These are phyloP conservation scores for Andrena dorsata DNA, from an alignment of 2,888 invertebrate species.

Conservation along the genomic window DNA sequence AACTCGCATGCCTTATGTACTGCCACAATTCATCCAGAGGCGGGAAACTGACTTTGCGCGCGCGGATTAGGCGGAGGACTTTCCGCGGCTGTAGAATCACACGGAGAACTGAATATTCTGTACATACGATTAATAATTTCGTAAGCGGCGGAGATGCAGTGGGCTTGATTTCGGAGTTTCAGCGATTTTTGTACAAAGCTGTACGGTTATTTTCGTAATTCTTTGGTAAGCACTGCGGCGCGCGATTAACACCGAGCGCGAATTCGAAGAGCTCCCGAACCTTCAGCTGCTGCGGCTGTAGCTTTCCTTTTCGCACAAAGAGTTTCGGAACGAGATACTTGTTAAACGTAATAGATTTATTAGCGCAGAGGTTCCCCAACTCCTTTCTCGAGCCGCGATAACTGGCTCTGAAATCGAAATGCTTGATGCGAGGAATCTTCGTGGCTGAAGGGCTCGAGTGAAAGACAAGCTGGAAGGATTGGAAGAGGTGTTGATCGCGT, in stretches of 20 bases:
- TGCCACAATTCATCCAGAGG: slow-evolving; percentile 63
- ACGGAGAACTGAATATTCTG: slow-evolving; percentile 47
- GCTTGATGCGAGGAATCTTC: not conserved
- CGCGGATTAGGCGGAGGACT: slow-evolving; percentile 34
- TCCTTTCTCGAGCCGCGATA: not conserved
- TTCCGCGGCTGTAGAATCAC: slow-evolving; percentile 52
- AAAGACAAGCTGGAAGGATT: not conserved
- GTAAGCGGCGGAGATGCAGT: slow-evolving; percentile 41
- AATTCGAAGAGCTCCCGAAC: not conserved
- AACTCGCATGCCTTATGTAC: slow-evolving; percentile 71
- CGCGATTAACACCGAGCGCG: not conserved
- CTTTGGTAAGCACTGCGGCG: not conserved
- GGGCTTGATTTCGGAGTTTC: slow-evolving; percentile 38
- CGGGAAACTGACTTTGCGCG: slow-evolving; percentile 63
- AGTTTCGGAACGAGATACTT: not conserved
- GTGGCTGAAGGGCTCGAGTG: slow-evolving; percentile 30
- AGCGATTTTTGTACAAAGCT: slow-evolving; percentile 30
- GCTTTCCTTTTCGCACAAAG: not conserved
- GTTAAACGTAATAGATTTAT: slow-evolving; percentile 15
- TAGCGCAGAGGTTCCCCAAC: slow-evolving; percentile 10
- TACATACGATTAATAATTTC: slow-evolving; percentile 60
- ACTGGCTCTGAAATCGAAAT: slow-evolving; percentile 18
- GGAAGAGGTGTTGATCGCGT: slow-evolving; percentile 34
- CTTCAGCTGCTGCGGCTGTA: slow-evolving; percentile 19
- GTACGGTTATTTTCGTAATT: slow-evolving; percentile 23